Percentiles rank a stretch among this genome's conserved stretches.
Conservation (phyloP, 2,888 invertebrate genomes). For the Amphipoea oculea region DNA sequence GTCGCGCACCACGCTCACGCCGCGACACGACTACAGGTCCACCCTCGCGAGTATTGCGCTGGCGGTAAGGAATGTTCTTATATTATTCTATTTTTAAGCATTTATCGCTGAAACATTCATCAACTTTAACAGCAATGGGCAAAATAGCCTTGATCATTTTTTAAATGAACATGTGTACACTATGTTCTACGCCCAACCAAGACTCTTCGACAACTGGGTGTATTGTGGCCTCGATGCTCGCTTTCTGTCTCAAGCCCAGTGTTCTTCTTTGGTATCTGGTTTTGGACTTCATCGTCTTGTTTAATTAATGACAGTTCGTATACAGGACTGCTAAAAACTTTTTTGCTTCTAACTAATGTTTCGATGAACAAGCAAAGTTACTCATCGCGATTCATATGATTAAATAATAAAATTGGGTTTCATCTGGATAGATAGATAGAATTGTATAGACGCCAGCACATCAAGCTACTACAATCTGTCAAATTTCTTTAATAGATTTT, state of each 20-base stretch:
- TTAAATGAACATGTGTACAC: background rate
- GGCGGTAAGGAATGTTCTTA: conserved; percentile 74
- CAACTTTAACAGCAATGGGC: background rate
- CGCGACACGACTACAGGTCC: conserved; percentile 91
- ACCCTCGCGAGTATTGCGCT: conserved; percentile 96
- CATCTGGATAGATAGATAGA: background rate
- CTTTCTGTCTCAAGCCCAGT: background rate
- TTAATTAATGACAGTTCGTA: background rate
- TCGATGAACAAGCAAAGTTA: background rate
- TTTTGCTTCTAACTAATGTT: background rate
- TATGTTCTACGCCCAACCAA: background rate
- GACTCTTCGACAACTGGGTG: background rate
- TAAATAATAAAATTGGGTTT: background rate
- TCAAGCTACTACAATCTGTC: too few relatives aligned
- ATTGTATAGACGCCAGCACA: background rate
- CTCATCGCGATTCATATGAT: background rate
- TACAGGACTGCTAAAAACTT: background rate
- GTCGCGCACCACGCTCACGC: conserved; percentile 86
- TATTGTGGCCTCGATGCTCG: background rate
- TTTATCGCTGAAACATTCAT: background rate
- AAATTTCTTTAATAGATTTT: too few relatives aligned
- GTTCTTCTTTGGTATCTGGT: background rate
- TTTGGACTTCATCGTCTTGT: background rate
- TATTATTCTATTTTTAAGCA: background rate
- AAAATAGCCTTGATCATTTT: background rate